These are phyloP conservation scores for Bombus pascuorum DNA, from an alignment of 1,140 invertebrate genomes.

Conservation along the genomic window DNA sequence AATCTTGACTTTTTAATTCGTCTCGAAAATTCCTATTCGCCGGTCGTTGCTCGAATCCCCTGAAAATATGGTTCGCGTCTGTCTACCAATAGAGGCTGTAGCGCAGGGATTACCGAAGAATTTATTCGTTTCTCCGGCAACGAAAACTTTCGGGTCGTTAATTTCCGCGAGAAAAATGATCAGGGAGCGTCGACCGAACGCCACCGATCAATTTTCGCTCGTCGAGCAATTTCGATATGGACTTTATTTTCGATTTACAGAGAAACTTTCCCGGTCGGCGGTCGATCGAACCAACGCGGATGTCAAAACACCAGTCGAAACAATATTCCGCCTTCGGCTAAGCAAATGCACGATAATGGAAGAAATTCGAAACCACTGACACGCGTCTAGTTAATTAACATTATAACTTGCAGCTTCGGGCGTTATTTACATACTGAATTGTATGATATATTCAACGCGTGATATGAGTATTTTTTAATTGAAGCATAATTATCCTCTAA, in stretches of 20 bases:
- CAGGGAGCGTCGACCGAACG: not conserved
- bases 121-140: slow-evolving; percentile 26
- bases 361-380: slow-evolving; percentile 26
- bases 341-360: not conserved
- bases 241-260: not conserved
- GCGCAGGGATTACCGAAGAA: slow-evolving; percentile 17
- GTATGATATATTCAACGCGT: not conserved
- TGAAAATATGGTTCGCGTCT: not conserved
- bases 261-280: not conserved
- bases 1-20: slow-evolving; percentile 53
- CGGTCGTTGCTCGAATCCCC: not conserved
- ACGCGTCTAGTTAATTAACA: slow-evolving; percentile 24
- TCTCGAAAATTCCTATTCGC: not conserved
- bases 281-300: not conserved
- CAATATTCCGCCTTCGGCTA: not conserved
- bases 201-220: slow-evolving; percentile 34
- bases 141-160: slow-evolving; percentile 6
- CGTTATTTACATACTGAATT: not conserved
- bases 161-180: slow-evolving; percentile 42
- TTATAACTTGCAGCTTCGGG: not conserved
- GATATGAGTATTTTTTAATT: not conserved
- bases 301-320: slow-evolving; percentile 31
- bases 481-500: not conserved
- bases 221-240: slow-evolving; percentile 27
- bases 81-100: no score